Base-by-base conservation (phyloP, 2,888 invertebrate species). In the Neria commutata region DNA sequence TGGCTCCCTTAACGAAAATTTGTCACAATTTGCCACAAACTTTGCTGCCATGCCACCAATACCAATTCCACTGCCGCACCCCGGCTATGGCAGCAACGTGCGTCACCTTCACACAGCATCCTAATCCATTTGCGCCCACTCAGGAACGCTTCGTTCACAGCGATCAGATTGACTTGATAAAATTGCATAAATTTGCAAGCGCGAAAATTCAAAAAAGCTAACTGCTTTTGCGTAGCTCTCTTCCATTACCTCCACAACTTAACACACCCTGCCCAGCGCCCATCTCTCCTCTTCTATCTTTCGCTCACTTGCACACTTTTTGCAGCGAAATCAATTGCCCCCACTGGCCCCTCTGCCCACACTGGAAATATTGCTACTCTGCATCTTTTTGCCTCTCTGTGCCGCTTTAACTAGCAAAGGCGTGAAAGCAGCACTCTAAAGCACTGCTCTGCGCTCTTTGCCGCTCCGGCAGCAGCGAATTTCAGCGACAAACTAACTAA, bases 1-100 rank as follows among this genome's bases (percentile, higher is more conserved):
- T 37, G 4, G 6, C 40, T n/a, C 29, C 33, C 46, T 52, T 23
- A 16, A 34, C 47, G 52, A 29, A 57, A 57, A 57, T 57, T 57
- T 52, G 46, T 46, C 52, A 51, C 57, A 57, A 57, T 57, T 52
- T 57, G 52, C 47, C 51, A 33, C 24, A 57, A 34, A 37, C 49
- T 25, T 21, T n/a, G 23, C 49, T n/a, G 25, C 21, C 42, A 11
- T 23, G 24, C 17, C 33, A 1, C 10, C 2, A 23, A 14, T n/a
- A 23, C 14, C 14, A 34, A 37, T 2, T 26, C 16, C 8, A n/a
- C 37, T 4, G 16, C 11, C 37, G 37, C 37, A 8, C 4, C n/a
- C 37, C 6, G 6, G 11, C n/a, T n/a, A n/a, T n/a, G 37, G 11
- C 37, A n/a, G 16, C 37, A 37, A 8, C 37, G 8, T n/a, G n/a